Evolutionary conservation across 2,797 vertebrate species (phyloP).

Genomic region (Premnoplex brunnescens): DNA sequence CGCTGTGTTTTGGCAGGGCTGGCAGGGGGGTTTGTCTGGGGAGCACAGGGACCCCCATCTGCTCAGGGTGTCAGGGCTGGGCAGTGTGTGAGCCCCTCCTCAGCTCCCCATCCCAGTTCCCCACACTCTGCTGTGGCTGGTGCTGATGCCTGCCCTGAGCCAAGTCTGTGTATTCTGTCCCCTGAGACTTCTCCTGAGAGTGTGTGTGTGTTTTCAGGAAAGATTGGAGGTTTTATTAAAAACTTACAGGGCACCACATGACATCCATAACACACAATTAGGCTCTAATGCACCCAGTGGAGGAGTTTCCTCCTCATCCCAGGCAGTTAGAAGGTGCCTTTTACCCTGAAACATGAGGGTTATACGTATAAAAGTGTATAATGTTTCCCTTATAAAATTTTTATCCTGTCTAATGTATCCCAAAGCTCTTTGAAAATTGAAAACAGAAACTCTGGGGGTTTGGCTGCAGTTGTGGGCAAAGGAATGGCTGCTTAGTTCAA

Average conservation of each 20-base stretch:
- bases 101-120: neutral
- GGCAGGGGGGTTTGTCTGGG: neutral
- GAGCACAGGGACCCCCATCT: neutral
- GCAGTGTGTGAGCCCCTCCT: neutral
- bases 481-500: neutral
- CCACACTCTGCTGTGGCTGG: neutral
- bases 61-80: neutral
- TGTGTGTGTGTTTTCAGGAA: neutral
- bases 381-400: slow-evolving; percentile 38
- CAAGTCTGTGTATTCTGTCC: neutral
- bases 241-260: neutral
- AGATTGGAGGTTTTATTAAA: neutral
- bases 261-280: neutral
- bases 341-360: neutral
- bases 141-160: rapidly evolving
- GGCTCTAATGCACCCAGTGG: neutral
- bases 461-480: neutral
- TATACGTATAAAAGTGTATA: neutral
- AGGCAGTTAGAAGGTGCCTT: slow-evolving; percentile 14
- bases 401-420: slow-evolving; percentile 39
- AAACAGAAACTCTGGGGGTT: neutral
- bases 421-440: slow-evolving; percentile 19
- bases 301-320: neutral
- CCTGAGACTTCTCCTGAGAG: rapidly evolving
- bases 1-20: rapidly evolving